These are phyloP conservation scores for Acrocephalus kingi DNA, from an alignment of 2,113 vertebrate species.

Conservation along the genomic window DNA sequence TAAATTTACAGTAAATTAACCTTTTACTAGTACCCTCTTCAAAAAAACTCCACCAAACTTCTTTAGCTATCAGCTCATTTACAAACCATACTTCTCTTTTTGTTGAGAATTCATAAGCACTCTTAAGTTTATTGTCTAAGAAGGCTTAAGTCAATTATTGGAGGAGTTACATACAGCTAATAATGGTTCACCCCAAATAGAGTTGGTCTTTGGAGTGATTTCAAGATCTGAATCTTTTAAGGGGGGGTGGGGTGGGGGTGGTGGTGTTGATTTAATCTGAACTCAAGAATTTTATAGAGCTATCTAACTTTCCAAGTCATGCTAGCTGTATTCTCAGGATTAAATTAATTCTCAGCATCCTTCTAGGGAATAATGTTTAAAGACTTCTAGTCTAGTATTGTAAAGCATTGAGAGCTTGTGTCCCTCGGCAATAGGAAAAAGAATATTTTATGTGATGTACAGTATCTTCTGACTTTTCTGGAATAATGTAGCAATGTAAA, in stretches of 20 bases:
- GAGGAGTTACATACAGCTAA: neutral
- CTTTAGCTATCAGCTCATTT: neutral
- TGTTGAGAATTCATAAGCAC: neutral
- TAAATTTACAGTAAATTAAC: neutral
- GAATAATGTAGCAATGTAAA: neutral
- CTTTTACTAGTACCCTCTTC: neutral
- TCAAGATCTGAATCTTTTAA: neutral
- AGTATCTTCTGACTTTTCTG: neutral
- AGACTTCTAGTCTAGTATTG: neutral
- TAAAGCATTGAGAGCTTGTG: neutral
- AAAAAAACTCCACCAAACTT: neutral
- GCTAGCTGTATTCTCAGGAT: neutral
- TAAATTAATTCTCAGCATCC: neutral
- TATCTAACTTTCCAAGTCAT: neutral
- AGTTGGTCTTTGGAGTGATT: neutral
- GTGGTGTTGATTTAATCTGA: neutral
- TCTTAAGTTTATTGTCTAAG: neutral
- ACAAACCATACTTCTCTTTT: neutral
- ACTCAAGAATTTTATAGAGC: neutral
- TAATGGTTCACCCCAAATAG: neutral
- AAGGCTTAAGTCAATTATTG: neutral
- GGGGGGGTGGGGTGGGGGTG: fast-evolving
- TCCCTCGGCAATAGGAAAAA: neutral
- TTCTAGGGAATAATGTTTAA: neutral
- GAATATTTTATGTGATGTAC: fast-evolving